phyloP scores from a whole-genome alignment of 2,888 invertebrate species.

The Diarsia mendica region DNA sequence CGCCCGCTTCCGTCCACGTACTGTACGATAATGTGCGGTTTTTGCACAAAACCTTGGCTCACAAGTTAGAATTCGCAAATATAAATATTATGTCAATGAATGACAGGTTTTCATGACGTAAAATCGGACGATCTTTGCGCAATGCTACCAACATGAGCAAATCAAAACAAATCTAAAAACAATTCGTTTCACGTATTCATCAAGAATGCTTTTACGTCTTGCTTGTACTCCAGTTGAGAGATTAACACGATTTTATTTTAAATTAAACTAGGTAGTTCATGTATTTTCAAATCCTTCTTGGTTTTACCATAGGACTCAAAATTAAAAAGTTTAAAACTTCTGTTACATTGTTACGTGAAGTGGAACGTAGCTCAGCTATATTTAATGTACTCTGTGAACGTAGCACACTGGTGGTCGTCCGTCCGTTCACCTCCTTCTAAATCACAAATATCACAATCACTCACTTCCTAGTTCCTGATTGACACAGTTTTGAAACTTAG shows the following conservation, averaged over 20 bases:
- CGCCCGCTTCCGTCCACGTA: background rate
- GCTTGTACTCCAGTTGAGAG: background rate
- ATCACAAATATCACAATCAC: background rate
- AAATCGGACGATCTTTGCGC: slow-evolving; percentile 80
- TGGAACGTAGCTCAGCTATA: slow-evolving; percentile 25
- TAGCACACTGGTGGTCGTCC: background rate
- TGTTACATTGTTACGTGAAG: background rate
- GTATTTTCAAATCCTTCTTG: background rate
- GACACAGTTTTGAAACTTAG: background rate
- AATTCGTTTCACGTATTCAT: slow-evolving; percentile 52
- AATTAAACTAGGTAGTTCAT: too few species aligned
- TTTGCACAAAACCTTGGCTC: slow-evolving; percentile 46
- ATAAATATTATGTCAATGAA: slow-evolving; percentile 81
- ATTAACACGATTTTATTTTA: slow-evolving; percentile 1
- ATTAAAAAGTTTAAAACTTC: background rate
- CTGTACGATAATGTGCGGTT: slow-evolving; percentile 37
- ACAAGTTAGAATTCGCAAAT: slow-evolving; percentile 69
- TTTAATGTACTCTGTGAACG: too few species aligned
- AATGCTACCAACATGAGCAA: slow-evolving; percentile 74
- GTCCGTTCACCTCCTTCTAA: background rate
- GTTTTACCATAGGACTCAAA: background rate
- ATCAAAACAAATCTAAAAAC: slow-evolving; percentile 73
- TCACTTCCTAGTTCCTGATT: background rate
- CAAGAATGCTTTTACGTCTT: background rate
- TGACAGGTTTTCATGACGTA: slow-evolving; percentile 80